A percentile compares a stretch with the other conserved stretches of the same genome.
phyloP scores from a whole-genome alignment of 2,888 invertebrate genomes.

The Drosophila anomalata region DNA sequence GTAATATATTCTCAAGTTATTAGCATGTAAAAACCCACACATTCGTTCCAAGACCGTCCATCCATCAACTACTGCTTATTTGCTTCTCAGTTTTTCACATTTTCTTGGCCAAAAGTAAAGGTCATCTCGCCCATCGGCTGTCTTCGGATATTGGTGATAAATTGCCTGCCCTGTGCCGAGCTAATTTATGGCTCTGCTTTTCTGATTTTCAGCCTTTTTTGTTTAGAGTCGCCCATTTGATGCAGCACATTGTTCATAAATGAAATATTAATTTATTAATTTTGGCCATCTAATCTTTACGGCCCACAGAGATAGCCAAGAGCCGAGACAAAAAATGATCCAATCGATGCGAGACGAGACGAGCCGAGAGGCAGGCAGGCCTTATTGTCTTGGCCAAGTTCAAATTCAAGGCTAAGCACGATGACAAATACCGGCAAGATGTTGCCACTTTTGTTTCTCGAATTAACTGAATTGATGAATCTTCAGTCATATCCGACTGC shows the following conservation, averaged over 20 bases:
- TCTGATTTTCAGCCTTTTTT: slow-evolving; percentile 24
- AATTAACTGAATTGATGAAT: slow-evolving; percentile 53
- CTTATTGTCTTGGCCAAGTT: slow-evolving; percentile 70
- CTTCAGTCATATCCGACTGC: slow-evolving; percentile 30
- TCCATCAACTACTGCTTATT: slow-evolving; percentile 20
- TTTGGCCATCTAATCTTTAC: slow-evolving; percentile 48
- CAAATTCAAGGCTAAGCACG: slow-evolving; percentile 76
- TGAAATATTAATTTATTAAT: slow-evolving; percentile 40
- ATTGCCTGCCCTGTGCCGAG: slow-evolving; percentile 39
- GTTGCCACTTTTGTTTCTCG: slow-evolving; percentile 35
- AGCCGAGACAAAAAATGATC: slow-evolving; percentile 40
- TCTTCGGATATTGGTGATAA: slow-evolving; percentile 42
- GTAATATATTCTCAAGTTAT: slow-evolving; percentile 1
- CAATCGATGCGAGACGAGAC: background rate
- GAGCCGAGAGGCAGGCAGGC: slow-evolving; percentile 24
- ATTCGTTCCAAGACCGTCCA: slow-evolving; percentile 13
- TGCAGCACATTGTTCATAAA: slow-evolving; percentile 46
- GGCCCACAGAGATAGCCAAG: slow-evolving; percentile 48
- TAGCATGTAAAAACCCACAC: background rate
- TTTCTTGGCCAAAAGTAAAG: slow-evolving; percentile 30
- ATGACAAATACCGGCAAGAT: slow-evolving; percentile 55
- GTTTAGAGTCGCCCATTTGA: slow-evolving; percentile 23
- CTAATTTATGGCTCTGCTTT: slow-evolving; percentile 48
- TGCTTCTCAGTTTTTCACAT: slow-evolving; percentile 20
- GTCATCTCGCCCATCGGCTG: slow-evolving; percentile 14